Evolutionary conservation across 2,797 vertebrate genomes (phyloP), one percentile per base, ranked within the genome.

Genomic region (Gymnothorax reevesii): DNA sequence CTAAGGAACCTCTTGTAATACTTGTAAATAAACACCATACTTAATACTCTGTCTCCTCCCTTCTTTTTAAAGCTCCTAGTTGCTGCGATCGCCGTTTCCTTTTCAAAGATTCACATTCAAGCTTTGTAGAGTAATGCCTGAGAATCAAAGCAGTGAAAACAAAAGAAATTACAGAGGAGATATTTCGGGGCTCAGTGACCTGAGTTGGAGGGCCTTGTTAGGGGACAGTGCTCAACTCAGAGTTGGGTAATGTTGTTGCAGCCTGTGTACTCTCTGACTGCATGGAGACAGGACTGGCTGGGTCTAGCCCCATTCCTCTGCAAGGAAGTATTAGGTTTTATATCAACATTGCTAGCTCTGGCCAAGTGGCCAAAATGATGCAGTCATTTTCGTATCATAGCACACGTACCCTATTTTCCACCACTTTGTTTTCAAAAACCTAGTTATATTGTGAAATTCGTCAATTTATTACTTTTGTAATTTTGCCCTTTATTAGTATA

Each of bases 261-360:
- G 93, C 92, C 94, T 93, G 91, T 87, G 89, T 92, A 88, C 91
- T 86, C 92, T 85, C 73, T 82, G 49, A 66, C 82, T 71, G 82
- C 82, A 62, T 49, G 54, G 85, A 83, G 84, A 86, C 75, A 64
- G 71, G 55, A 86, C 83, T 79, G 80, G 13, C 87, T 54, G 59
- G 77, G 83, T 73, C 86, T 62, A 66, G 87, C 75, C 52, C 59
- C 86, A 91, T 94, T 94, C 92, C 93, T 94, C 90, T 90, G 93
- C 89, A 93, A 94, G 95, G 95, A 96, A 95, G 95, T 96, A 95
- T 95, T 96, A 93, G 93, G 94, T 96, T 96, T 92, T 95, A 93
- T 94, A 94, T 96, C 95, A 96, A 96, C 95, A 96, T 91, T 90
- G 92, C 92, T 90, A 87, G 88, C 94, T 91, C 93, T 94, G 93